Conservation (phyloP, 2,113 vertebrate genomes). For the Ovis aries region ARS-UI_Ramb_v3.0 NC_056055.1:99363001-99363500, state of each 20-base stretch:
- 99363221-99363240: neutral
- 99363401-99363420: neutral
- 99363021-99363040: conserved; percentile 53
- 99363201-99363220: neutral
- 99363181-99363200: neutral
- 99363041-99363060: conserved; percentile 70
- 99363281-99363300: neutral
- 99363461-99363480: neutral
- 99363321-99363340: neutral
- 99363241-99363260: neutral
- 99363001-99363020: conserved; percentile 40
- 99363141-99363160: conserved; percentile 45
- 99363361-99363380: neutral
- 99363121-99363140: conserved; percentile 25
- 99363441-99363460: neutral
- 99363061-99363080: conserved; percentile 73
- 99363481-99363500: neutral
- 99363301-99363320: neutral
- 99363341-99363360: neutral
- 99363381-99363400: neutral
- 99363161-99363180: neutral
- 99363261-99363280: neutral
- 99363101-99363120: neutral
- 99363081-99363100: conserved; percentile 59
- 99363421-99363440: neutral